Evolutionary conservation across 1,140 invertebrate genomes (phyloP).

Genomic region (Leptoteleia sp.): DNA sequence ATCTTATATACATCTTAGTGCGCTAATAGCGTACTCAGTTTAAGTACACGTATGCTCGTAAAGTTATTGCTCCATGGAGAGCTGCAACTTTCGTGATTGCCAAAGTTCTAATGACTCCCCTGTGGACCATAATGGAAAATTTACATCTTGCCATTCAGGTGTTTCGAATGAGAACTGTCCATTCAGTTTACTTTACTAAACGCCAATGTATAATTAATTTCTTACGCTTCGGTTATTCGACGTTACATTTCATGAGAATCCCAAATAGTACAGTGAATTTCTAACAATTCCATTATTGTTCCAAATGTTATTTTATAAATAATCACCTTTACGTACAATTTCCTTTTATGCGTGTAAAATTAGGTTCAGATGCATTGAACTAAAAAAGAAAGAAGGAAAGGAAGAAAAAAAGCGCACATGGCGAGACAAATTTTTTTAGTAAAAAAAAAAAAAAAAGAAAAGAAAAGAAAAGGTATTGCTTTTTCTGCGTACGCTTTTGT

Average conservation of each 20-base stretch:
- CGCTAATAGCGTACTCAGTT: slow-evolving; percentile 40
- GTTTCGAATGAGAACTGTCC: background rate
- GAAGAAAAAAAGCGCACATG: too few species aligned
- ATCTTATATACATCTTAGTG: slow-evolving; percentile 32
- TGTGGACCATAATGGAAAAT: slow-evolving; percentile 52
- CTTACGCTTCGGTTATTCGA: background rate
- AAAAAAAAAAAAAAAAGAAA: too few species aligned
- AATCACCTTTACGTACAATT: too few species aligned
- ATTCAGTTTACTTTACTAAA: background rate
- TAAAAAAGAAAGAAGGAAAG: too few species aligned
- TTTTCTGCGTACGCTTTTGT: too few species aligned
- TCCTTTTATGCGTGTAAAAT: too few species aligned
- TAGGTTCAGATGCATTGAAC: too few species aligned
- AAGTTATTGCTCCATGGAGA: slow-evolving; percentile 56
- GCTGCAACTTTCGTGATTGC: slow-evolving; percentile 58
- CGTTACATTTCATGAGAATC: background rate
- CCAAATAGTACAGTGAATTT: too few species aligned
- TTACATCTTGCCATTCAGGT: slow-evolving; percentile 39
- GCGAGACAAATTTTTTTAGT: too few species aligned
- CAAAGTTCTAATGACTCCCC: slow-evolving; percentile 68
- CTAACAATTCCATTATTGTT: too few species aligned
- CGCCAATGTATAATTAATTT: background rate
- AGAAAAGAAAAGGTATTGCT: too few species aligned
- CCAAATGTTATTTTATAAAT: too few species aligned
- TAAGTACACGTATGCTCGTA: slow-evolving; percentile 62